phyloP scores from a whole-genome alignment of 92 coral and sea anemone species.

The Bergia puertoricense region DNA sequence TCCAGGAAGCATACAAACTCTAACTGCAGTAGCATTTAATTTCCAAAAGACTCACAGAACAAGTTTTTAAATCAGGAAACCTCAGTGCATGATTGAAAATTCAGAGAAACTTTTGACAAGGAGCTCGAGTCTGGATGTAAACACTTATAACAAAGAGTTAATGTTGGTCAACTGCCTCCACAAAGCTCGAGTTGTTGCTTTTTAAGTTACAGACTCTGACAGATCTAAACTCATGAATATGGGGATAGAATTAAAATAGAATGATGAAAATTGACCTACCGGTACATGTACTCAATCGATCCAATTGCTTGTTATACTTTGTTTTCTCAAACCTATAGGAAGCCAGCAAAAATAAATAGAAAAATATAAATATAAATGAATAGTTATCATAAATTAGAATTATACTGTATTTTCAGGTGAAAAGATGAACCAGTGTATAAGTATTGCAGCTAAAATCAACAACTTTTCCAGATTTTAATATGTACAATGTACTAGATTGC shows the following conservation, averaged over 20 bases:
- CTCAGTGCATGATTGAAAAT: no score
- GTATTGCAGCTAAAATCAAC: no score
- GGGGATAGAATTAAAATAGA: background rate
- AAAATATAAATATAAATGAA: background rate
- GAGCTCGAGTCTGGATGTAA: no score
- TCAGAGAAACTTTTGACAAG: no score
- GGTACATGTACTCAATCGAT: background rate
- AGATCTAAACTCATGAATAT: background rate
- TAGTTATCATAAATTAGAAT: background rate
- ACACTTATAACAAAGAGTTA: no score
- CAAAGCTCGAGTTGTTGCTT: no score
- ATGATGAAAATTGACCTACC: background rate
- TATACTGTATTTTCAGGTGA: background rate
- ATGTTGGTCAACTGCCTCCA: no score
- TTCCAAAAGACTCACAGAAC: no score
- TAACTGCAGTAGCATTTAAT: no score
- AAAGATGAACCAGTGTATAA: background rate
- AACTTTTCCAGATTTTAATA: background rate
- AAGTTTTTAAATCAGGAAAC: no score
- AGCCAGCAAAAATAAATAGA: background rate
- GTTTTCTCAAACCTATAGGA: background rate
- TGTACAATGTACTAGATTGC: background rate
- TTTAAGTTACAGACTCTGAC: no score
- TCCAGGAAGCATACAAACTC: no score
- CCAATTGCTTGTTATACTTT: background rate